A percentile compares a stretch with the other conserved stretches of the same genome.
Conservation (phyloP, 2,797 vertebrate species). For the Hydrocynus forskahlii region DNA sequence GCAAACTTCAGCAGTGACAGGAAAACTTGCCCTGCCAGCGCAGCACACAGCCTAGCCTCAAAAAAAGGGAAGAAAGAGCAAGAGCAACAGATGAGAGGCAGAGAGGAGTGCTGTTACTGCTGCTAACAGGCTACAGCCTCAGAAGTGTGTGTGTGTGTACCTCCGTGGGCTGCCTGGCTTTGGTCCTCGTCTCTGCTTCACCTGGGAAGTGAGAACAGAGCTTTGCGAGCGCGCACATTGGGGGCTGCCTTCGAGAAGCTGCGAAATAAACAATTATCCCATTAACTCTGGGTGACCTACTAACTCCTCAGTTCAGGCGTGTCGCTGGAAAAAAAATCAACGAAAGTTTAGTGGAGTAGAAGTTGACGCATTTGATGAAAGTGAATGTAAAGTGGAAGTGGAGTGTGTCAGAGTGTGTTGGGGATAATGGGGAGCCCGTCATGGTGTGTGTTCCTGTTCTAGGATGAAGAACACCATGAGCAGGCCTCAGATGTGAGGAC, state of each 20-base stretch:
- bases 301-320: conserved; percentile 47
- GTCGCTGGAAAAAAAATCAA: background rate
- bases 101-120: conserved; percentile 46
- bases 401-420: background rate
- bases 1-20: conserved; percentile 32
- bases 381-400: conserved; percentile 2
- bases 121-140: conserved; percentile 53
- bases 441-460: conserved; percentile 12
- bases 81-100: conserved; percentile 38
- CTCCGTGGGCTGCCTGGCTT: conserved; percentile 32
- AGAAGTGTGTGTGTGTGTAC: conserved; percentile 41
- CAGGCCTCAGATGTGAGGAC: conserved; percentile 87
- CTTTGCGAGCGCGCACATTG: conserved; percentile 28
- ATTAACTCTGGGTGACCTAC: conserved; percentile 60
- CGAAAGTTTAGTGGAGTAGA: conserved; percentile 41
- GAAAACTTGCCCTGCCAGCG: conserved; percentile 44
- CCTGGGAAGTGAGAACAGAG: conserved; percentile 45
- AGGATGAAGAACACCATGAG: conserved; percentile 90
- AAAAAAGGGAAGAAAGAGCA: conserved; percentile 4
- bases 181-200: conserved; percentile 50
- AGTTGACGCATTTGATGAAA: conserved; percentile 31
- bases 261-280: conserved; percentile 55
- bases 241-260: conserved; percentile 49
- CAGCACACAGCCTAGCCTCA: conserved; percentile 32
- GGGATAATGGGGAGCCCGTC: background rate